These are phyloP conservation scores for Haliclystus octoradiatus DNA, from an alignment of 30 jellyfish, hydroid and myxozoan genomes.

Conservation along the genomic window DNA sequence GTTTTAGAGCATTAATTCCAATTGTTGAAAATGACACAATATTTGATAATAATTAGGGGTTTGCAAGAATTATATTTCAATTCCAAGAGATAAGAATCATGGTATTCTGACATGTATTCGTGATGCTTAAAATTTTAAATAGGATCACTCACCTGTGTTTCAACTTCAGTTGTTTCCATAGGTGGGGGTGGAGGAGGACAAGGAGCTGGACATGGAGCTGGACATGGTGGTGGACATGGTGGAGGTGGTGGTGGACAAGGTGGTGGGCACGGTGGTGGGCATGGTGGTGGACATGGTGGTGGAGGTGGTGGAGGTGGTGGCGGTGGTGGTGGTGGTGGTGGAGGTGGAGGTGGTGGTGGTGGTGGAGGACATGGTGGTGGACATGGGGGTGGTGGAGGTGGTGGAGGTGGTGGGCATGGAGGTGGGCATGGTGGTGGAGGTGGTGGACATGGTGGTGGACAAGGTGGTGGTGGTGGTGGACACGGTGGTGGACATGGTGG, in stretches of 20 bases:
- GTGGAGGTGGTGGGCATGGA: constrained; percentile 24
- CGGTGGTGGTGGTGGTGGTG: constrained; percentile 12
- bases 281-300: constrained; percentile 19
- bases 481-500: constrained; percentile 4
- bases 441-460: constrained; percentile 25
- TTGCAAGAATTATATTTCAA: neutral
- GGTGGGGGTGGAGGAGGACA: constrained; percentile 10
- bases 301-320: constrained; percentile 18
- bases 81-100: neutral
- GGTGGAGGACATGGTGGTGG: constrained; percentile 18
- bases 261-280: constrained; percentile 31
- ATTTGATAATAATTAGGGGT: neutral
- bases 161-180: constrained; percentile 95
- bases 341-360: constrained; percentile 4
- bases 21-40: too few species aligned
- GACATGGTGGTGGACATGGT: constrained; percentile 2
- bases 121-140: neutral
- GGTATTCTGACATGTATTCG: neutral
- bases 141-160: constrained; percentile 63
- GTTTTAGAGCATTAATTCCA: too few species aligned
- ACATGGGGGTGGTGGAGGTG: constrained; percentile 37
- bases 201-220: constrained; percentile 34
- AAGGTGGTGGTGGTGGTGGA: constrained; percentile 8
- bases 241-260: constrained; percentile 20
- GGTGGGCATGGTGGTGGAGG: constrained; percentile 26